Evolutionary conservation across 1,140 invertebrate species (phyloP), one percentile per base, ranked within the genome.

Genomic region (Holcopasites calliopsidis): DNA sequence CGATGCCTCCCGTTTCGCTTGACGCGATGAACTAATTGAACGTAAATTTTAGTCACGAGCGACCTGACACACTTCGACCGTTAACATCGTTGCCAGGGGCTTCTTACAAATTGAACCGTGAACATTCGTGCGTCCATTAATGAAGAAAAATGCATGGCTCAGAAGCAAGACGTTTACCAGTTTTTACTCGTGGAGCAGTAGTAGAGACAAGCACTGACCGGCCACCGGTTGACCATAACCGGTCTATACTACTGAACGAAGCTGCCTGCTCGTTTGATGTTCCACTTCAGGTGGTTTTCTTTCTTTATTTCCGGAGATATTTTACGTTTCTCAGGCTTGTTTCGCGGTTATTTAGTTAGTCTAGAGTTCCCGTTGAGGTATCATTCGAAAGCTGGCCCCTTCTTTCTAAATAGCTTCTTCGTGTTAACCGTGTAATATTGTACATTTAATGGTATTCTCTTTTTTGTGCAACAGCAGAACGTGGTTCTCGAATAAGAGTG

Each of bases 71-170:
- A 52, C 44, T 65, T 65, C 40, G 40, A 49, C 33, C 40, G 26
- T 21, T 47, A 78, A 66, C 85, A 80, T 85, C 88, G 87, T 90
- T 88, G 88, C 82, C 80, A 84, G 82, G 2, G 89, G 86, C 84
- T 90, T 86, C 87, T 90, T 90, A 91, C 88, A 90, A 90, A 90
- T 90, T 90, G 6, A 90, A 79, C 83, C 80, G 86, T 90, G 88
- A 90, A 91, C 90, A 91, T 88, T 90, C 88, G 90, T 90, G 84
- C 82, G 73, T 81, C 38, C n/a, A n/a, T n/a, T n/a, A n/a, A n/a
- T n/a, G n/a, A n/a, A n/a, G n/a, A n/a, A n/a, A n/a, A n/a, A n/a
- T n/a, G n/a, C n/a, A n/a, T n/a, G n/a, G n/a, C n/a, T n/a, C n/a
- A n/a, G n/a, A n/a, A n/a, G n/a, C n/a, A n/a, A n/a, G n/a, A n/a